Conservation (phyloP, 2,797 vertebrate genomes). For the Cirrhinus mrigala region DNA sequence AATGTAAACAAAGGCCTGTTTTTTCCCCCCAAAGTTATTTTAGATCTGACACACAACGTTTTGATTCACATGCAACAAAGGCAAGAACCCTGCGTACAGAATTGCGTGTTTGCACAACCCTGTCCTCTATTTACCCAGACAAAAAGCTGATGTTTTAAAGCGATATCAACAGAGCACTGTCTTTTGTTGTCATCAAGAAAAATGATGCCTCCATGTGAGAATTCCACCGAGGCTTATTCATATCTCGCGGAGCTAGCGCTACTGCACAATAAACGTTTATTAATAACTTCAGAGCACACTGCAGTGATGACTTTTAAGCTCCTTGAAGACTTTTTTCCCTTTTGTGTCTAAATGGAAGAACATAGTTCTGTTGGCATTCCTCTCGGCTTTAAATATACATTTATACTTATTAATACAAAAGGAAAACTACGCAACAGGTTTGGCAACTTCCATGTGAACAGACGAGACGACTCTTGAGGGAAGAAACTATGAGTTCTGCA, state of each 20-base stretch:
- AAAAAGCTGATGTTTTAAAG: slow-evolving; percentile 49
- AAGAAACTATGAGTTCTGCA: not conserved
- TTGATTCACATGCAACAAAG: slow-evolving; percentile 38
- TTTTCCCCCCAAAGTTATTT: not conserved
- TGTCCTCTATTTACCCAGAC: slow-evolving; percentile 44
- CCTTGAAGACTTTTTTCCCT: slow-evolving; percentile 46
- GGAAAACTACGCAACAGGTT: not conserved
- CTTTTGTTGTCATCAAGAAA: slow-evolving; percentile 78
- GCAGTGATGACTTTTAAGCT: slow-evolving; percentile 64
- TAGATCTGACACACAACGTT: slow-evolving; percentile 10
- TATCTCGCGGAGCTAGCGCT: slow-evolving; percentile 70
- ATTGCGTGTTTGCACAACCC: slow-evolving; percentile 17
- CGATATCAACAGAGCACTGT: slow-evolving; percentile 56
- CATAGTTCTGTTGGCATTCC: slow-evolving; percentile 6
- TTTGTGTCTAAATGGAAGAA: slow-evolving; percentile 32
- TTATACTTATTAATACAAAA: not conserved
- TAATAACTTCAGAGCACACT: slow-evolving; percentile 73
- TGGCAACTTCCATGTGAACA: not conserved
- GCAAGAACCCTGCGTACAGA: slow-evolving; percentile 3
- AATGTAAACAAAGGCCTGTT: slow-evolving; percentile 8
- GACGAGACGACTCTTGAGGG: not conserved
- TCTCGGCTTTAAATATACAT: slow-evolving; percentile 5
- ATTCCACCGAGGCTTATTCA: slow-evolving; percentile 72
- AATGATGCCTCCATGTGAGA: slow-evolving; percentile 74
- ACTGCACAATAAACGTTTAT: slow-evolving; percentile 76